Conservation (phyloP, 37 sponge, comb jelly and placozoan species). For the Aphrocallistes beatrix region DNA sequence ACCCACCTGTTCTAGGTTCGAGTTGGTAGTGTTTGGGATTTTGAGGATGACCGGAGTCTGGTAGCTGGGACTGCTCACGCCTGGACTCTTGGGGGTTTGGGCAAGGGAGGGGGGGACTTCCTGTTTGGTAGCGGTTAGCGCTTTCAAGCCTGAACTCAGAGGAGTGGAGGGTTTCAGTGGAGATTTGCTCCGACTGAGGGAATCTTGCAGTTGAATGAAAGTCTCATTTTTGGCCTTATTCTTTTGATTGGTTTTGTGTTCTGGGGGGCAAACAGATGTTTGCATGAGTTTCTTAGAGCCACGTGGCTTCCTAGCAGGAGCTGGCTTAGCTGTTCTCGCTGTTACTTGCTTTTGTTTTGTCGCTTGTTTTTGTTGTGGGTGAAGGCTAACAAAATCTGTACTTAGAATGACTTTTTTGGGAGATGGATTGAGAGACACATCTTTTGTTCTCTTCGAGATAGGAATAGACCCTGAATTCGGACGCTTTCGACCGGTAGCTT, state of each 20-base stretch:
- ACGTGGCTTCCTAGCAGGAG: not conserved
- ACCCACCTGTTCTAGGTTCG: not conserved
- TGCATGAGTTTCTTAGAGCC: not conserved
- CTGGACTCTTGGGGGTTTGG: not conserved
- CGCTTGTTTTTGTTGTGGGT: not conserved
- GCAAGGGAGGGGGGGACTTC: not conserved
- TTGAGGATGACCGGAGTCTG: not conserved
- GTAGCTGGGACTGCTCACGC: not conserved
- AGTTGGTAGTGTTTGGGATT: not conserved
- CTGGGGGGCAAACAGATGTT: not conserved
- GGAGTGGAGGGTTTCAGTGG: conserved; percentile 14
- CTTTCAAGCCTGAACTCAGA: not conserved
- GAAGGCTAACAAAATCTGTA: not conserved
- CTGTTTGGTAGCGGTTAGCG: not conserved
- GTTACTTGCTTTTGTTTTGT: not conserved
- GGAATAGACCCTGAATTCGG: not conserved
- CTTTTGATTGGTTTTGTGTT: not conserved
- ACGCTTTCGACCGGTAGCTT: not conserved
- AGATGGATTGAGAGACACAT: not conserved
- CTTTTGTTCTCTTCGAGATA: not conserved
- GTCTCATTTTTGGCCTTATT: not conserved
- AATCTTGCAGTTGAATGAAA: not conserved
- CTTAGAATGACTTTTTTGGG: not conserved
- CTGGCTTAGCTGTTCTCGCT: not conserved
- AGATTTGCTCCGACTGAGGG: not conserved